Conservation (phyloP, 2,888 invertebrate genomes). For the Alsophila aescularia region DNA sequence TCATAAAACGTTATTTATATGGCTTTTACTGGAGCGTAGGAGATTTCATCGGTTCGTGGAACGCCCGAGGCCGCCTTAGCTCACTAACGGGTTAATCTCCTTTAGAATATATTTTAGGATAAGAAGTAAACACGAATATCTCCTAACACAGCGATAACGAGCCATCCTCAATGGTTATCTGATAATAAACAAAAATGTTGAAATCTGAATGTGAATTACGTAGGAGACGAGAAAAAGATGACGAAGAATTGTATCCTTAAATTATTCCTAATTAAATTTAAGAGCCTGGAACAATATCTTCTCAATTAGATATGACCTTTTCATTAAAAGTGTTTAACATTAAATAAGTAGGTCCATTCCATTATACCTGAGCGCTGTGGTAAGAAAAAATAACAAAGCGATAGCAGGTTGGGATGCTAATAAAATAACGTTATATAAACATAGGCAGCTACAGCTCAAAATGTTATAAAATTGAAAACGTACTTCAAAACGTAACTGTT, state of each 20-base stretch:
- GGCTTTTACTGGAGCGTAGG: constrained; percentile 62
- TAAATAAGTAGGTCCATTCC: neutral
- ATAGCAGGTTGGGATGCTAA: neutral
- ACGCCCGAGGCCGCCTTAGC: constrained; percentile 40
- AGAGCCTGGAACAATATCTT: too few species aligned
- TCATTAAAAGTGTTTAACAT: neutral
- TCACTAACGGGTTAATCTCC: constrained; percentile 54
- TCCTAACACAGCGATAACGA: constrained; percentile 12
- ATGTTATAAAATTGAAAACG: constrained; percentile 33
- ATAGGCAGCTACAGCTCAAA: constrained; percentile 15
- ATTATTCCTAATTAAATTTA: too few species aligned
- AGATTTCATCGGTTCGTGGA: constrained; percentile 60
- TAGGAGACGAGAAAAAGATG: neutral
- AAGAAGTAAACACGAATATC: constrained; percentile 29
- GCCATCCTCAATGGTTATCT: constrained; percentile 1
- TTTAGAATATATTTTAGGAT: constrained; percentile 45
- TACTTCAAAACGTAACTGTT: constrained; percentile 41
- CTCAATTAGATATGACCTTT: too few species aligned
- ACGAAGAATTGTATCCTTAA: too few species aligned
- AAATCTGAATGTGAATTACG: neutral
- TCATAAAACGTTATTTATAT: constrained; percentile 78
- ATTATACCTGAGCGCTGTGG: neutral
- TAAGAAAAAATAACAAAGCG: neutral
- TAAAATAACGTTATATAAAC: constrained; percentile 11
- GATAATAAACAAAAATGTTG: constrained; percentile 2